Evolutionary conservation across 1,140 invertebrate species (phyloP), one percentile per base, ranked within the genome.

Genomic region (Drosophila sturtevanti): DNA sequence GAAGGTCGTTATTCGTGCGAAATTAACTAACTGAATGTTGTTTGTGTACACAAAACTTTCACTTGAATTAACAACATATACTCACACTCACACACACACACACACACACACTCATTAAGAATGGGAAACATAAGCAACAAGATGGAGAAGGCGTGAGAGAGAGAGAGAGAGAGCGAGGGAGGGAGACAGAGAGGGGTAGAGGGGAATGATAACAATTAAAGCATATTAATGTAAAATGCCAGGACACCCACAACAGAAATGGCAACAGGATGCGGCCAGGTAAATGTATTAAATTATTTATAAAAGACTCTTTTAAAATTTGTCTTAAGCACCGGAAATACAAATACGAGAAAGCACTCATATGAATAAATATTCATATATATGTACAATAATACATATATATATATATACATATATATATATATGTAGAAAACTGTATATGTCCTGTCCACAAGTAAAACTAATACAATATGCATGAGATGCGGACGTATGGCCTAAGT

Each of bases 311-410:
- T 86, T 86, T 86, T 87, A 87, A 85, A 86, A 86, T 86, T 86
- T 86, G 81, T 86, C 81, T 86, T 86, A 86, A 86, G 81, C 81
- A 86, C 81, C 81, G 81, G 81, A 86, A 86, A 86, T 87, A 87
- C 82, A 86, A 78, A 82, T 78, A 73, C 77, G 66, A 6, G 51
- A 52, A 31, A 55, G 14, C 37, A 35, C 44, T 35, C 35, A 55
- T 63, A 51, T 34, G 21, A 54, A 48, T 7, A 22, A 3, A 51
- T 7, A 51, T n/a, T 5, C 31, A 10, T 10, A 7, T 18, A 44
- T 2, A 22, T 2, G 16, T 44, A 18, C 6, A 44, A 9, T 9
- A 1, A 18, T 44, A 21, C 7, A 48, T 48, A 48, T 21, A 48
- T 6, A 48, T 48, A 48, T 9, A 48, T 44, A 44, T 48, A 9